Evolutionary conservation across 2,113 vertebrate species (phyloP), one percentile per base, ranked within the genome.

Genomic region (Saguinus imperator): DNA sequence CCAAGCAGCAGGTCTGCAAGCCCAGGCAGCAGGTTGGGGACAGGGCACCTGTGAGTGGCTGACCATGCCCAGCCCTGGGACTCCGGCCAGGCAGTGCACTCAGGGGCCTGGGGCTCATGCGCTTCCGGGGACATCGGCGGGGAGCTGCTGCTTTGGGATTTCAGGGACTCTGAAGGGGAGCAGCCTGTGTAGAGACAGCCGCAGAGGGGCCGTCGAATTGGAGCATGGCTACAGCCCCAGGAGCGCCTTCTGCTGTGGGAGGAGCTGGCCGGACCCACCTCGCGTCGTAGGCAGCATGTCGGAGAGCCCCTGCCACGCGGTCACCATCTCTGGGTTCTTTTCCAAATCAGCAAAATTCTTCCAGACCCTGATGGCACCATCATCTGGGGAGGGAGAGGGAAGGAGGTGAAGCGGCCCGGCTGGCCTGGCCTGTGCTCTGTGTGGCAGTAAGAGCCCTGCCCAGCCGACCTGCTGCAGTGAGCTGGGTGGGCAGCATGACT

Each of bases 321-420:
- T 99, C 94, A 99, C 99, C 99, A 99, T 99, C 98, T 99, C 99
- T 0, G 99, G 99, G 95, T 99, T 99, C 98, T 99, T 99, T 89
- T 99, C 99, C 95, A 99, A 98, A 97, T 99, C 99, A 0, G 99
- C 99, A 58, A 99, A 99, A 98, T 99, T 99, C 98, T 99, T 99
- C 99, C 99, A 99, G 95, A 99, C 99, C 1, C 99, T 98, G 97
- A 99, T 98, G 48, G 99, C 99, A 7, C 99, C 99, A 0, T 99
- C 99, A 7, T 99, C 99, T 99, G 57, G 94, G 90, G 25, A 45
- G 80, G 92, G 13, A 95, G 37, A 93, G 48, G 25, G 32, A 21
- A 66, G 25, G 45, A 23, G 3, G 2, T 87, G 32, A 84, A 8
- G 61, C 1, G 8, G 64, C 13, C 52, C 40, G 23, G 16, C 43